These are phyloP conservation scores for Leptodactylus fuscus DNA, from an alignment of 2,113 vertebrate genomes.

Conservation along the genomic window DNA sequence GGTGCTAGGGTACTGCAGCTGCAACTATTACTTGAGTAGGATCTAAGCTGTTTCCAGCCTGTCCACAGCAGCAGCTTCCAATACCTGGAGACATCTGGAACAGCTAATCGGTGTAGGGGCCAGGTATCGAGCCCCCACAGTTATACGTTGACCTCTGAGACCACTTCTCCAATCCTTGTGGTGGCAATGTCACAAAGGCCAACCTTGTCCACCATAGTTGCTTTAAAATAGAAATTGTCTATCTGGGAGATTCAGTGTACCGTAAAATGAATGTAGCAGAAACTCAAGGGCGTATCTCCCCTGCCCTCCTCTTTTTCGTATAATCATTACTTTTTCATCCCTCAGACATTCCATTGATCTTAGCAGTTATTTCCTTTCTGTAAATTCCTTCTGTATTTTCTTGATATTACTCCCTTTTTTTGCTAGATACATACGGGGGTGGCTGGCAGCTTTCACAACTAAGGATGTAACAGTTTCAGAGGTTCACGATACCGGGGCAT, in stretches of 20 bases:
- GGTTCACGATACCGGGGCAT: neutral
- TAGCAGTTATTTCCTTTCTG: neutral
- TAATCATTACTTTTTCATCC: neutral
- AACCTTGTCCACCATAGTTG: neutral
- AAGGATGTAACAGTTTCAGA: neutral
- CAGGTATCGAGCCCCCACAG: too few species aligned
- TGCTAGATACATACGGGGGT: neutral
- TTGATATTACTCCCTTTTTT: neutral
- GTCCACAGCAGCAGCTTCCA: too few species aligned
- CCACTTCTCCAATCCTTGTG: too few species aligned
- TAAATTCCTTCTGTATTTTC: neutral
- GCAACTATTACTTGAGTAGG: too few species aligned
- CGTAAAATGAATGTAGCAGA: neutral
- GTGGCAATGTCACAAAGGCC: too few species aligned
- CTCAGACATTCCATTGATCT: conserved; percentile 6
- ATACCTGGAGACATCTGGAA: too few species aligned
- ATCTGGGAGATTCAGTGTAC: neutral
- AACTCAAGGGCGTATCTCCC: neutral
- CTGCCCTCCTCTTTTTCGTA: neutral
- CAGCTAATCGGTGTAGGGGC: too few species aligned
- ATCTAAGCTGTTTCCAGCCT: too few species aligned
- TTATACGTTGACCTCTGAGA: too few species aligned
- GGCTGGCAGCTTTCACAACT: neutral
- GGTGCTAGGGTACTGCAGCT: too few species aligned
- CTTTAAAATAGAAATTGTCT: neutral